phyloP scores from a whole-genome alignment of 2,113 vertebrate species.

The Xiphorhynchus elegans region DNA sequence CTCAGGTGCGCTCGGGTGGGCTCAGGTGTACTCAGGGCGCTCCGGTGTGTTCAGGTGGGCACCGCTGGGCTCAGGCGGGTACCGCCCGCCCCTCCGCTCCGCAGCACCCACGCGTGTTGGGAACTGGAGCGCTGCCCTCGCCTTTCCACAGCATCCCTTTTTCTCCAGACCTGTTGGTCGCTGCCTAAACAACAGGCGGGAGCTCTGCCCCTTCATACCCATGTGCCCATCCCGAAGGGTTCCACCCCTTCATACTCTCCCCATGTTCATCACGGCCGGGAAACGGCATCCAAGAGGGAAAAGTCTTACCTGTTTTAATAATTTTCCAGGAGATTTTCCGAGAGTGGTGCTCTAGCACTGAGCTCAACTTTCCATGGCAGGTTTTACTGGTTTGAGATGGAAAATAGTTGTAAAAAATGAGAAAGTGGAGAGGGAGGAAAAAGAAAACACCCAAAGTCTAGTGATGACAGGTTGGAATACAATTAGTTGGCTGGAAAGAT shows the following conservation, averaged over 20 bases:
- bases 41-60: background rate
- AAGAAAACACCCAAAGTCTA: background rate
- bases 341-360: background rate
- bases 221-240: fast-evolving
- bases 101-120: fast-evolving
- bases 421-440: background rate
- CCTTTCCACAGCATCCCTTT: fast-evolving
- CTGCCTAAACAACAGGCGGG: fast-evolving
- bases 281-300: fast-evolving
- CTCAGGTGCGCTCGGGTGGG: background rate
- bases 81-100: too few relatives aligned
- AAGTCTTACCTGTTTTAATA: background rate
- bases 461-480: background rate
- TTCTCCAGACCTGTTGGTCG: fast-evolving
- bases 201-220: background rate
- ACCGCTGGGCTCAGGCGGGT: background rate
- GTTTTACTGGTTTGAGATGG: background rate
- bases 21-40: too few relatives aligned
- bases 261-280: fast-evolving
- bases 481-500: background rate
- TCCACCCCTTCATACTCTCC: fast-evolving
- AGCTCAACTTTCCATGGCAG: background rate
- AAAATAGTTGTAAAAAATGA: constrained; percentile 11
- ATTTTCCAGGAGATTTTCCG: background rate
- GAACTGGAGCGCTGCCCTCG: fast-evolving